A percentile compares a stretch with the other conserved stretches of the same genome.
These are phyloP conservation scores for Enteromius paludinosus DNA, from an alignment of 2,797 vertebrate species.

Conservation along the genomic window DNA sequence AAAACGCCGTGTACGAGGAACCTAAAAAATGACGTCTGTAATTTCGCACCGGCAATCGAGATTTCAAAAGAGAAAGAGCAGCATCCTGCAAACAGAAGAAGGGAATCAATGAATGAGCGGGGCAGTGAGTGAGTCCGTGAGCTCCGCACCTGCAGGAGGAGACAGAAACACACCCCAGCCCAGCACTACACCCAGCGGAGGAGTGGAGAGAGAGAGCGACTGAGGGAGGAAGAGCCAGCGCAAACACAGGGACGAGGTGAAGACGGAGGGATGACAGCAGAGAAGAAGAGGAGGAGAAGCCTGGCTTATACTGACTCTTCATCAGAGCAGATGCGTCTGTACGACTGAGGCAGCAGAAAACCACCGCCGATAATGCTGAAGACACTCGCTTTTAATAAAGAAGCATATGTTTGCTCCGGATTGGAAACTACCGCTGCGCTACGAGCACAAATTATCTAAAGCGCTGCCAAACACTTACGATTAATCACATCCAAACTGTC, in stretches of 20 bases:
- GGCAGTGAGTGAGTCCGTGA: not conserved
- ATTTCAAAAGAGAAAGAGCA: not conserved
- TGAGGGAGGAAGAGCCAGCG: slow-evolving; percentile 8
- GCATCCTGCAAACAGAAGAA: slow-evolving; percentile 4
- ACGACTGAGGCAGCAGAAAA: not conserved
- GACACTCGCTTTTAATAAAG: not conserved
- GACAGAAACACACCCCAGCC: slow-evolving; percentile 37
- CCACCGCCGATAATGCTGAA: not conserved
- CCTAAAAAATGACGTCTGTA: not conserved
- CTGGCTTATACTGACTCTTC: slow-evolving; percentile 7
- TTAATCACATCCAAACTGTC: too few species aligned
- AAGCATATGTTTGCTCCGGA: not conserved
- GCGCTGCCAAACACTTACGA: too few species aligned
- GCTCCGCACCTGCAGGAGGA: slow-evolving; percentile 8
- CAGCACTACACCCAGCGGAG: slow-evolving; percentile 56
- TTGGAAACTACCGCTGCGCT: not conserved
- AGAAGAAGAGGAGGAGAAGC: not conserved
- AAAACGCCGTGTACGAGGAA: not conserved
- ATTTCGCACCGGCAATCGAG: not conserved
- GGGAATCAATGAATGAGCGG: not conserved
- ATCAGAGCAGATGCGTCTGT: not conserved
- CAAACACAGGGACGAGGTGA: not conserved
- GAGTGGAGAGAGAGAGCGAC: slow-evolving; percentile 57
- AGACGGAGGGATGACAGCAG: not conserved
- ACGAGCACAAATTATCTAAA: not conserved